These are phyloP conservation scores for Sebastes baramenuke DNA, from an alignment of 2,797 vertebrate genomes.

Conservation along the genomic window DNA sequence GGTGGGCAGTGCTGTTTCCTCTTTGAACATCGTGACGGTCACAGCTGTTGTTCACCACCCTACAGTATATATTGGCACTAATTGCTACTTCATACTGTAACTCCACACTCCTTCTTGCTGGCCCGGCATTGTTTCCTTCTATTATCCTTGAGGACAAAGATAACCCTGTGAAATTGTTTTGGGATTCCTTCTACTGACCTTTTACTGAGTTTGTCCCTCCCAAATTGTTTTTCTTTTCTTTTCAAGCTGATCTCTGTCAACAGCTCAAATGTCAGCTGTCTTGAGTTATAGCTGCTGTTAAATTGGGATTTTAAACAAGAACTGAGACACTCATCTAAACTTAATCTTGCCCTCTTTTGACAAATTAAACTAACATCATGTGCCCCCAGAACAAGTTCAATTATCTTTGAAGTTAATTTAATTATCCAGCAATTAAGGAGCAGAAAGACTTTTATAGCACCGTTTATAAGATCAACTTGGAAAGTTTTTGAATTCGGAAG, in stretches of 20 bases:
- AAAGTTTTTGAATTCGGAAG: background rate
- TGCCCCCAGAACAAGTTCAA: background rate
- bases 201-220: background rate
- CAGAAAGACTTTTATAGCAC: background rate
- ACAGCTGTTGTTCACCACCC: constrained; percentile 26
- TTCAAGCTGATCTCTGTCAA: background rate
- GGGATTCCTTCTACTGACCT: constrained; percentile 42
- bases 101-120: constrained; percentile 49
- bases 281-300: background rate
- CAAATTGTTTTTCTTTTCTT: background rate
- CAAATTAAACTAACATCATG: background rate
- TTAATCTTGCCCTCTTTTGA: background rate
- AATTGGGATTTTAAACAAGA: background rate
- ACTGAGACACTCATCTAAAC: background rate
- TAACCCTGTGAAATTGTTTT: constrained; percentile 71
- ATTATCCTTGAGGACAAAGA: constrained; percentile 68
- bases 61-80: constrained; percentile 1
- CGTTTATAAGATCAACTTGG: background rate
- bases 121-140: constrained; percentile 41
- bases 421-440: background rate
- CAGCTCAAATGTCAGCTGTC: background rate
- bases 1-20: background rate
- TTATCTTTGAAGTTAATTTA: background rate
- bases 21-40: background rate
- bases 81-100: constrained; percentile 25